These are phyloP conservation scores for Taenioides sp. DNA, from an alignment of 2,797 vertebrate species.

Conservation along the genomic window DNA sequence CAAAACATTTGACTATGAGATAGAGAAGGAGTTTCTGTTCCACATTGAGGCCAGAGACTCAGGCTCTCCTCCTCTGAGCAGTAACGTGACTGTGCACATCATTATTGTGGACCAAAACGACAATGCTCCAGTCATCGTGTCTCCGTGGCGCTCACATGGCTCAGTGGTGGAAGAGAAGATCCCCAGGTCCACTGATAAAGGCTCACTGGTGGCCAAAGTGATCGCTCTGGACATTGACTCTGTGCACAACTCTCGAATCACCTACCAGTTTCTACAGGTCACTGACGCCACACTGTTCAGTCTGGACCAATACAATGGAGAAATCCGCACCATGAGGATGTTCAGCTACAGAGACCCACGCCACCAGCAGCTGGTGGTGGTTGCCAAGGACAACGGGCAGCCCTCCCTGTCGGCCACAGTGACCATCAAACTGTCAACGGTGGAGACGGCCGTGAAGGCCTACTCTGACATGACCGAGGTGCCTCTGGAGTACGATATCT, in stretches of 20 bases:
- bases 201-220: conserved; percentile 66
- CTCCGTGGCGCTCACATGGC: conserved; percentile 56
- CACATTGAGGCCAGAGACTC: conserved; percentile 70
- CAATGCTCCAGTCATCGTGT: conserved; percentile 60
- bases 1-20: conserved; percentile 69
- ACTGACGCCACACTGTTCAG: conserved; percentile 70
- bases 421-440: conserved; percentile 68
- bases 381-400: conserved; percentile 69
- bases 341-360: conserved; percentile 74
- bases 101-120: conserved; percentile 67
- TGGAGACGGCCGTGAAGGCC: conserved; percentile 53
- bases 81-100: conserved; percentile 61
- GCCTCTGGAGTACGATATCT: conserved; percentile 62
- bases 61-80: conserved; percentile 66
- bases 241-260: conserved; percentile 69
- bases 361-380: conserved; percentile 62
- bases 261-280: conserved; percentile 70
- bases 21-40: conserved; percentile 65
- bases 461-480: conserved; percentile 59
- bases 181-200: conserved; percentile 66
- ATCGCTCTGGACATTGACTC: conserved; percentile 71
- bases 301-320: conserved; percentile 74
- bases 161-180: conserved; percentile 61
- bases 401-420: conserved; percentile 71
- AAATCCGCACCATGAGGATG: conserved; percentile 74